A percentile compares a stretch with the other conserved stretches of the same genome.
Conservation (phyloP, 1,140 invertebrate genomes). For the Musca vetustissima region DNA sequence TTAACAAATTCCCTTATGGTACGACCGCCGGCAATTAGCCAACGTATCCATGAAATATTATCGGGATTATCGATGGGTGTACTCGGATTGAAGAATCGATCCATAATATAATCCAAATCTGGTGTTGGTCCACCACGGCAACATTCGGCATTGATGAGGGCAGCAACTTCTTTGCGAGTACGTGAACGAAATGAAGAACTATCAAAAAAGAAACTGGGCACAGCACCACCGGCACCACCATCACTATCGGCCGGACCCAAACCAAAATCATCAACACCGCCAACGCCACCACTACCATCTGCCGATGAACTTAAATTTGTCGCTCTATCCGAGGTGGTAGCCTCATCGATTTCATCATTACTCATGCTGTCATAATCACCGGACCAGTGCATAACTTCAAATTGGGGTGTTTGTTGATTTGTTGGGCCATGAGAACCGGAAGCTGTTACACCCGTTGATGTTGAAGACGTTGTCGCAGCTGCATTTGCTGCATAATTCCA, state of each 20-base stretch:
- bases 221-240: slow-evolving; percentile 31
- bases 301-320: neutral
- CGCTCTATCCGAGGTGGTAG: neutral
- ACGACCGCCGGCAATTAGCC: slow-evolving; percentile 87
- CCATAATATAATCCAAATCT: slow-evolving; percentile 77
- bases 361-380: neutral
- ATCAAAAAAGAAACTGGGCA: slow-evolving; percentile 49
- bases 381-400: neutral
- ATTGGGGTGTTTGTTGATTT: slow-evolving; percentile 3
- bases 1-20: slow-evolving; percentile 89
- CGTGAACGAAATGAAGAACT: slow-evolving; percentile 47
- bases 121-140: slow-evolving; percentile 62
- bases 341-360: neutral
- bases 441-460: no score
- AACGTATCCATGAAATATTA: slow-evolving; percentile 89
- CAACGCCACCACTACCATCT: slow-evolving; percentile 11
- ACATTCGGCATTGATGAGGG: slow-evolving; percentile 78
- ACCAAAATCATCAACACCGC: slow-evolving; percentile 6
- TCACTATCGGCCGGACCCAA: neutral
- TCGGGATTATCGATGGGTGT: slow-evolving; percentile 87
- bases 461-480: neutral
- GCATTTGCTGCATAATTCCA: no score
- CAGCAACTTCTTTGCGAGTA: slow-evolving; percentile 64
- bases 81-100: slow-evolving; percentile 78
- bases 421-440: neutral